phyloP scores from a whole-genome alignment of 35 echinoderm and acorn worm species.

The Apostichopus californicus region DNA sequence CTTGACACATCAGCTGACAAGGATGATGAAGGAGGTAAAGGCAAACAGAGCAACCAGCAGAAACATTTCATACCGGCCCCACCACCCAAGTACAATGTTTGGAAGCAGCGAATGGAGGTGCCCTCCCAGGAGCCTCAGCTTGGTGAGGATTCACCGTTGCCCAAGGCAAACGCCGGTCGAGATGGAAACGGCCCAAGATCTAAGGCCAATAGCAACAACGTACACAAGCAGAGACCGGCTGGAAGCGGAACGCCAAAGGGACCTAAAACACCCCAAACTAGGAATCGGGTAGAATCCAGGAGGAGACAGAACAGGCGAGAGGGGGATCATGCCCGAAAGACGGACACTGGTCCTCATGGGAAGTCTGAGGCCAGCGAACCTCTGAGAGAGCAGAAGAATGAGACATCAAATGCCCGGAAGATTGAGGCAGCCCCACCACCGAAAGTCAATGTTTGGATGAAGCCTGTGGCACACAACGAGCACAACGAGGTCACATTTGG shows the following conservation, averaged over 20 bases:
- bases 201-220: not conserved
- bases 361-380: conserved; percentile 18
- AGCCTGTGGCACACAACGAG: not conserved
- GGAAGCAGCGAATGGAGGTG: conserved; percentile 24
- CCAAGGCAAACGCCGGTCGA: not conserved
- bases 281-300: conserved; percentile 46
- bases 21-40: conserved; percentile 10
- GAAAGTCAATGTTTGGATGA: conserved; percentile 51
- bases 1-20: not conserved
- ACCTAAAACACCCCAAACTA: conserved; percentile 44
- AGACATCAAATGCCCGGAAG: not conserved
- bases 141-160: conserved; percentile 5
- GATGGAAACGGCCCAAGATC: not conserved
- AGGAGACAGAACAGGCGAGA: conserved; percentile 8
- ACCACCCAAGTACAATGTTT: conserved; percentile 48
- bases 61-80: conserved; percentile 50
- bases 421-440: conserved; percentile 46
- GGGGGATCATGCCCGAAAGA: not conserved
- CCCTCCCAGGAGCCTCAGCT: not conserved
- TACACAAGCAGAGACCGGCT: not conserved
- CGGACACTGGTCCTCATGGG: not conserved
- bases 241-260: conserved; percentile 2
- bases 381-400: conserved; percentile 46
- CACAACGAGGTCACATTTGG: not conserved
- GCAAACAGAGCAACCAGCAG: not conserved